Evolutionary conservation across 2,113 vertebrate genomes (phyloP), one percentile per base, ranked within the genome.

Genomic region (Macrotus californicus): DNA sequence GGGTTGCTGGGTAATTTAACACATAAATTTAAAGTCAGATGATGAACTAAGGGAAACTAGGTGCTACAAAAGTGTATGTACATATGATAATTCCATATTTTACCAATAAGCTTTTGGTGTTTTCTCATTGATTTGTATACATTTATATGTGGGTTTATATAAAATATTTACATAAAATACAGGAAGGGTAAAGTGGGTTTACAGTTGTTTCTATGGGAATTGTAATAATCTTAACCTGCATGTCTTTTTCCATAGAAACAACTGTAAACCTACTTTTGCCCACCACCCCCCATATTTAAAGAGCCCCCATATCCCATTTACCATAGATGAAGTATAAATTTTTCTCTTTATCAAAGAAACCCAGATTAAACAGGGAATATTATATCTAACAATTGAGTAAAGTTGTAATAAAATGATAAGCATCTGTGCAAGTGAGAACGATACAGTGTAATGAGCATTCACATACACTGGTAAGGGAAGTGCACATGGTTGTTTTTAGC

Each of bases 71-170:
- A 84, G 7, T 79, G 18, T 89, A 48, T 86, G 1, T 88, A 34
- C 31, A 39, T 92, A 31, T 92, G 31, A 24, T n/a, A 92, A 92
- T 46, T 94, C 21, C 26, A 13, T 94, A 75, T 90, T 89, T 96
- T 84, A 80, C 76, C 94, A 7, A 70, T 95, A 91, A 75, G 39
- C 46, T 56, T 94, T 94, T 90, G 52, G 43, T 79, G 56, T 93
- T 82, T 95, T 72, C 24, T 91, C 69, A 1, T 72, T 92, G 46
- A 72, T 86, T 66, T 87, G 12, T 76, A 41, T 5, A 64, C 21
- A 76, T 39, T 95, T 91, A 15, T 84, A 77, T 88, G 21, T 77
- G 75, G 26, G 21, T 89, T 72, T 89, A 52, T 73, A 15, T 93
- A 80, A 89, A 85, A 21, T 13, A 86, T 85, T 91, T 89, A 85